A percentile compares a stretch with the other conserved stretches of the same genome.
Evolutionary conservation across 2,797 vertebrate genomes (phyloP).

Genomic region (Orestias chungarensis): DNA sequence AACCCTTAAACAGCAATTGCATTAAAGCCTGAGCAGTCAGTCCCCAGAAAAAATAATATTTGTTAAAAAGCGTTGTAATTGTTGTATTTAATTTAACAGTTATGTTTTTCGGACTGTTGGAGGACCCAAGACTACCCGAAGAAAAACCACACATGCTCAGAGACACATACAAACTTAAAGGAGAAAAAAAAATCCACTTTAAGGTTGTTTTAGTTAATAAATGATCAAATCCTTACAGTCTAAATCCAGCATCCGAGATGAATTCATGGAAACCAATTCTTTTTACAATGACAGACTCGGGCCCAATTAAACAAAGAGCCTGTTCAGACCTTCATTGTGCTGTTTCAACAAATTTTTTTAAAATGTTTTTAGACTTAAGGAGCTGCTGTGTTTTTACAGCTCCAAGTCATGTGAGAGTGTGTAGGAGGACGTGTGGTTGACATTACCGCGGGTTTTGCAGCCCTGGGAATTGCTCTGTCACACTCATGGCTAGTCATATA

Average conservation of each 20-base stretch:
- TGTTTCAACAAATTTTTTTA: constrained; percentile 16
- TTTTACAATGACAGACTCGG: neutral
- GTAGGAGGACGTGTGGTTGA: constrained; percentile 44
- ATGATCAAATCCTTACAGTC: neutral
- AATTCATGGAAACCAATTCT: neutral
- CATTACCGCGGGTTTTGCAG: constrained; percentile 48
- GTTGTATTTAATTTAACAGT: no score
- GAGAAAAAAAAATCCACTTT: no score
- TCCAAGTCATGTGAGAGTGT: constrained; percentile 26
- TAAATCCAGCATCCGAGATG: neutral
- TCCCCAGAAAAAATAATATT: no score
- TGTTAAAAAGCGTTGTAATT: no score
- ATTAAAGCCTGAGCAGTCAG: no score
- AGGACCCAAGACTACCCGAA: no score
- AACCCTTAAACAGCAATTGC: no score
- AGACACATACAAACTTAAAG: neutral
- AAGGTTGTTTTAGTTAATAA: neutral
- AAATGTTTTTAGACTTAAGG: constrained; percentile 11
- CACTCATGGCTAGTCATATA: constrained; percentile 56
- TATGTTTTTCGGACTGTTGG: no score
- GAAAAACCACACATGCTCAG: neutral
- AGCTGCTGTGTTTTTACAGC: constrained; percentile 27
- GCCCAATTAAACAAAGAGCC: neutral
- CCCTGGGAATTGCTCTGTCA: constrained; percentile 54
- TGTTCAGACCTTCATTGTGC: neutral